Evolutionary conservation across 2,113 vertebrate genomes (phyloP).

Genomic region (Zapornia atra): DNA sequence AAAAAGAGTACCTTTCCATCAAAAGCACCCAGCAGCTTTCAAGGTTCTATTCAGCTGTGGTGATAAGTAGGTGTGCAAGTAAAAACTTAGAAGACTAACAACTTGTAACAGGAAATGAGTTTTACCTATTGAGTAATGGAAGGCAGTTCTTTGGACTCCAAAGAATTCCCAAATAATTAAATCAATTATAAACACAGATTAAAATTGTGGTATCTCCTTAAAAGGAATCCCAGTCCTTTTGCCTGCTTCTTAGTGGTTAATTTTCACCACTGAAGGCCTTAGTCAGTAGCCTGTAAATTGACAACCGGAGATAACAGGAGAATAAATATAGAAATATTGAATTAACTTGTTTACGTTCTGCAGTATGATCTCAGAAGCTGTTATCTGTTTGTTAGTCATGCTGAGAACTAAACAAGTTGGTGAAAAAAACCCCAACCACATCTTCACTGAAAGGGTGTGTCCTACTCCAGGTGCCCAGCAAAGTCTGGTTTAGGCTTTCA

Average conservation of each 20-base stretch:
- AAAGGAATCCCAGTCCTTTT: not conserved
- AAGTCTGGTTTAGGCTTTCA: not conserved
- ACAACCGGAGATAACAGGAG: not conserved
- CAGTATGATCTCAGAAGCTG: not conserved
- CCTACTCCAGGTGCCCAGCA: not conserved
- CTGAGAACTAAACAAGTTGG: not conserved
- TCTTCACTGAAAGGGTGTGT: not conserved
- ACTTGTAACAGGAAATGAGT: not conserved
- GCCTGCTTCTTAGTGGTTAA: not conserved
- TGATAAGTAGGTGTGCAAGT: not conserved
- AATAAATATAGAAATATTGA: not conserved
- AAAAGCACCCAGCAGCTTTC: not conserved
- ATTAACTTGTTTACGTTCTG: not conserved
- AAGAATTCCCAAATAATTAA: not conserved
- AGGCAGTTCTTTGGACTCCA: not conserved
- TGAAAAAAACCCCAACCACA: not conserved
- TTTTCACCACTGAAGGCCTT: not conserved
- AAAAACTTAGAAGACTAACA: not conserved
- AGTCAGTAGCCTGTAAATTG: not conserved
- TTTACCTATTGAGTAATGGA: not conserved
- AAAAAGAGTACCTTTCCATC: fast-evolving
- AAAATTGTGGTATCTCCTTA: not conserved
- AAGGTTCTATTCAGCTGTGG: not conserved
- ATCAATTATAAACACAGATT: not conserved
- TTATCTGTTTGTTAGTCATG: not conserved